Evolutionary conservation across 53 echinoderm and acorn worm genomes (phyloP).

Genomic region (Antedon mediterranea): DNA sequence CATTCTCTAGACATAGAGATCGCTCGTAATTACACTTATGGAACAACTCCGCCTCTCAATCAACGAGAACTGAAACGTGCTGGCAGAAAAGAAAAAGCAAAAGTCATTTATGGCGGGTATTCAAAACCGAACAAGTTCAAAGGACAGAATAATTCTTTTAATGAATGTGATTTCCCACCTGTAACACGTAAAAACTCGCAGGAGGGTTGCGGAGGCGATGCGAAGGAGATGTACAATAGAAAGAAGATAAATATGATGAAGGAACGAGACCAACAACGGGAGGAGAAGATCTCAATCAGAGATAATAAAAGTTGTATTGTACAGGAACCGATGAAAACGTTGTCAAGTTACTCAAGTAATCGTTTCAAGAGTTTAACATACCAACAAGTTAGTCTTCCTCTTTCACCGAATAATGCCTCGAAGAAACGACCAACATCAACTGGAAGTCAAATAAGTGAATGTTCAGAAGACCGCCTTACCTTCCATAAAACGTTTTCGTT

Average conservation of each 20-base stretch:
- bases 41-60: constrained; percentile 34
- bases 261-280: constrained; percentile 18
- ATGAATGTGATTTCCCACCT: neutral
- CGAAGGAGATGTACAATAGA: constrained; percentile 11
- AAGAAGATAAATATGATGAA: constrained; percentile 47
- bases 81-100: constrained; percentile 13
- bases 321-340: constrained; percentile 24
- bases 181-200: neutral
- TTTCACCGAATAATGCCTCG: constrained; percentile 12
- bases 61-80: constrained; percentile 26
- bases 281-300: constrained; percentile 12
- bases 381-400: constrained; percentile 38
- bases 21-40: neutral
- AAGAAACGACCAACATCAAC: constrained; percentile 20
- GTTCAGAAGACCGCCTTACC: constrained; percentile 50
- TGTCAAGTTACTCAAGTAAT: constrained; percentile 13
- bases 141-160: constrained; percentile 5
- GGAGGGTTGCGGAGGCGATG: neutral
- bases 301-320: constrained; percentile 10
- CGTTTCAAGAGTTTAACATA: constrained; percentile 52
- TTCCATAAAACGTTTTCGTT: constrained; percentile 82
- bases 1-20: neutral
- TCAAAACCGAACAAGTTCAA: neutral
- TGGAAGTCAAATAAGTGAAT: constrained; percentile 17
- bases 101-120: neutral